Percentiles rank a stretch among this genome's conserved stretches.
Evolutionary conservation across 2,797 vertebrate species (phyloP).

Genomic region (Pteronotus mesoamericanus): DNA sequence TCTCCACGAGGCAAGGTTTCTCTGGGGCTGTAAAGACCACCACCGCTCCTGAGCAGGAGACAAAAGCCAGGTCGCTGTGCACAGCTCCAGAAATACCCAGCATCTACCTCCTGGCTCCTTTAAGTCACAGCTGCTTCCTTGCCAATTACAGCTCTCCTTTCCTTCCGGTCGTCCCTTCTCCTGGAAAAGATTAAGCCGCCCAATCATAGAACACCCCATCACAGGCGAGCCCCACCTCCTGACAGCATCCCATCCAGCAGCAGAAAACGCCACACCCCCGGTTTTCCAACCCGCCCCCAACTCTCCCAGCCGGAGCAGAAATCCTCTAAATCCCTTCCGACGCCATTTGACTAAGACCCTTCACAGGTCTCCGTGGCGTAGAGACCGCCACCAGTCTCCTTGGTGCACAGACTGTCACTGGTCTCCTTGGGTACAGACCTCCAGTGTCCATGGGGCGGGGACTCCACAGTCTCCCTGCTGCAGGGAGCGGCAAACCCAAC

Average conservation of each 20-base stretch:
- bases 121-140: background rate
- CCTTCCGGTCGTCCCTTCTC: background rate
- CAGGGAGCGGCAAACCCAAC: background rate
- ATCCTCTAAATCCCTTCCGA: background rate
- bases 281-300: background rate
- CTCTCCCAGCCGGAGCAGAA: background rate
- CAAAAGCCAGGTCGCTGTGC: background rate
- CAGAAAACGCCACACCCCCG: background rate
- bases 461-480: background rate
- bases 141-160: background rate
- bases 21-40: background rate
- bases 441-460: no score
- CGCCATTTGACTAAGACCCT: background rate
- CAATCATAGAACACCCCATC: background rate
- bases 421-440: background rate
- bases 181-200: background rate
- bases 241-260: background rate
- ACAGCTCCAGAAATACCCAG: background rate
- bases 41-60: background rate
- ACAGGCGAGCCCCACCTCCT: background rate
- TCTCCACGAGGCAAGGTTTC: background rate
- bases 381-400: no score
- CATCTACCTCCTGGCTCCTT: background rate
- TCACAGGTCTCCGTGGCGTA: background rate
- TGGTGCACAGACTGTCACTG: accelerated